A percentile compares a stretch with the other conserved stretches of the same genome.
Evolutionary conservation across 1,140 invertebrate genomes (phyloP).

Genomic region (Ylistrum balloti): DNA sequence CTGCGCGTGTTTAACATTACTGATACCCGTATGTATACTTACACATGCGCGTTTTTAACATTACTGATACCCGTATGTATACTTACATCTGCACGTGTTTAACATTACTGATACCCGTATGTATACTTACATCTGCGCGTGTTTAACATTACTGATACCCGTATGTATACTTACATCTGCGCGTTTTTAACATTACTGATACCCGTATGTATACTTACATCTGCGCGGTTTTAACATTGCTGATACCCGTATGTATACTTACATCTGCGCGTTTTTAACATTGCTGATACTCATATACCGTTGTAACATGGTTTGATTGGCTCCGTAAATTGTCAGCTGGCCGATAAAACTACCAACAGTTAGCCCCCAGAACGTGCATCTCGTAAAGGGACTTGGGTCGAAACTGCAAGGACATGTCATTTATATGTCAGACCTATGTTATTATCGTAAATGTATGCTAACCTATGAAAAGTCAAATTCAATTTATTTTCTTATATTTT

Average conservation of each 20-base stretch:
- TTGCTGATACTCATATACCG: conserved; percentile 73
- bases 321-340: conserved; percentile 72
- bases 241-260: conserved; percentile 51
- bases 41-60: conserved; percentile 70
- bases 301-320: conserved; percentile 75
- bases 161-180: conserved; percentile 71
- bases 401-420: conserved; percentile 67
- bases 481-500: too few species aligned
- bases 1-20: conserved; percentile 70
- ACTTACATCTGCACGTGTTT: too few species aligned
- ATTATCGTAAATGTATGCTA: too few species aligned
- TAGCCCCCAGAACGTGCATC: conserved; percentile 75
- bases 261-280: conserved; percentile 71
- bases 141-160: too few species aligned
- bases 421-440: too few species aligned
- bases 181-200: conserved; percentile 70
- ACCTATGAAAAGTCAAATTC: not conserved
- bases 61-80: conserved; percentile 72
- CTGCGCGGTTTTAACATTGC: too few species aligned
- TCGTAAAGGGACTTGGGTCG: conserved; percentile 66
- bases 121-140: too few species aligned
- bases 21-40: conserved; percentile 71
- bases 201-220: too few species aligned
- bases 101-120: too few species aligned
- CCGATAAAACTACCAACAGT: conserved; percentile 73